Evolutionary conservation across 2,888 invertebrate genomes (phyloP).

Genomic region (Apoda limacodes): DNA sequence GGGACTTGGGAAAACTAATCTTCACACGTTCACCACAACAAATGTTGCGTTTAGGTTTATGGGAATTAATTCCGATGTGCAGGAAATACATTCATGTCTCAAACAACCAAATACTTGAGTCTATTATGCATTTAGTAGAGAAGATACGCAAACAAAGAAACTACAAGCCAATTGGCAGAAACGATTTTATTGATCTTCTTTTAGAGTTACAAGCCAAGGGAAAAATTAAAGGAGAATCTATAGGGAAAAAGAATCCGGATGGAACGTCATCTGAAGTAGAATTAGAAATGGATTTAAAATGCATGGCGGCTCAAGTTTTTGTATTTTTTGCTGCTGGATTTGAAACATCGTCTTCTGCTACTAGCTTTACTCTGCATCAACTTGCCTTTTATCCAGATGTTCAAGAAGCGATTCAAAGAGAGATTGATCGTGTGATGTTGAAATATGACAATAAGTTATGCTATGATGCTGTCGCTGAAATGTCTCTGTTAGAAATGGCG

Average conservation of each 20-base stretch:
- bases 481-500: conserved; percentile 32
- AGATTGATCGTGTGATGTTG: conserved; percentile 39
- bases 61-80: conserved; percentile 33
- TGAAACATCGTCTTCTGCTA: conserved; percentile 53
- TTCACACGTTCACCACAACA: conserved; percentile 24
- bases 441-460: conserved; percentile 38
- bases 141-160: conserved; percentile 34
- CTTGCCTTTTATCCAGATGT: conserved; percentile 45
- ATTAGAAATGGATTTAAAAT: conserved; percentile 30
- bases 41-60: conserved; percentile 21
- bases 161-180: conserved; percentile 31
- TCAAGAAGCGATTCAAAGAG: conserved; percentile 37
- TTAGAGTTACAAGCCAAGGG: conserved; percentile 33
- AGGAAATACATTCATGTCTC: conserved; percentile 20
- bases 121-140: conserved; percentile 25
- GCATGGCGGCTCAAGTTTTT: conserved; percentile 39
- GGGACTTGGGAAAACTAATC: conserved; percentile 24
- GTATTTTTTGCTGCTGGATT: conserved; percentile 56
- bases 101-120: conserved; percentile 20
- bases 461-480: conserved; percentile 38
- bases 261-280: conserved; percentile 31
- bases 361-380: conserved; percentile 42
- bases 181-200: conserved; percentile 33
- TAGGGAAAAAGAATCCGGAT: conserved; percentile 30
- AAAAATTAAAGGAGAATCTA: conserved; percentile 35